Evolutionary conservation across 2,888 invertebrate genomes (phyloP), one percentile per base, ranked within the genome.

Genomic region (Tetranychus piercei): DNA sequence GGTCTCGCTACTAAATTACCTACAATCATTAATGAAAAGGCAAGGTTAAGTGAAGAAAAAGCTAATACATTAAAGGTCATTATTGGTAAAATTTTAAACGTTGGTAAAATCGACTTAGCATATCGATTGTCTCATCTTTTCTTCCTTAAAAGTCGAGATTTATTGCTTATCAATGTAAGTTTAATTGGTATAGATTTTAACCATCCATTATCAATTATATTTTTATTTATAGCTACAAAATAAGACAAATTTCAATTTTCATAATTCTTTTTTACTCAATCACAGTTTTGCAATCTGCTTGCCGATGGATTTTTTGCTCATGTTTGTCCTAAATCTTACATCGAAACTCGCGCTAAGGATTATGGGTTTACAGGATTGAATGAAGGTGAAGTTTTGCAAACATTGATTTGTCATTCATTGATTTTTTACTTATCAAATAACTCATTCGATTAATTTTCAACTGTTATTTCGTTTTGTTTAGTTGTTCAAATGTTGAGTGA

Each of bases 31-130:
- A 11, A 69, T 69, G 11, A 6, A 69, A 9, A 18, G 34, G 22
- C 34, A 20, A 15, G 15, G 15, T 55, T 55, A 3, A 55, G 11
- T 15, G 55, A 55, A 15, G 55, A 55, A 55, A 22, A 69, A 7
- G 69, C 20, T 22, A 5, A 22, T 11, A 8, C 20, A 43, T 18
- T 66, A 64, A 34, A 45, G 74, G 45, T 22, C 11, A 55, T 75
- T 18, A 74, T 75, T 64, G 74, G 74, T 43, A 75, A 74, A 64
- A 43, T 75, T 34, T 44, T 75, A 8, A 64, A 75, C 66, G 34
- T 64, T 4, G 43, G 74, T 20, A 71, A 73, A 44, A 71, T 74
- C 7, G 44, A 71, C 20, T 55, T 69, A 9, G 73, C 75, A 8
- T 44, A 74, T 15, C 71, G 73, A 44, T 70, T 75, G 15, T 18